A percentile compares a stretch with the other conserved stretches of the same genome.
Conservation (phyloP, 2,888 invertebrate genomes). For the Ceriagrion tenellum region DNA sequence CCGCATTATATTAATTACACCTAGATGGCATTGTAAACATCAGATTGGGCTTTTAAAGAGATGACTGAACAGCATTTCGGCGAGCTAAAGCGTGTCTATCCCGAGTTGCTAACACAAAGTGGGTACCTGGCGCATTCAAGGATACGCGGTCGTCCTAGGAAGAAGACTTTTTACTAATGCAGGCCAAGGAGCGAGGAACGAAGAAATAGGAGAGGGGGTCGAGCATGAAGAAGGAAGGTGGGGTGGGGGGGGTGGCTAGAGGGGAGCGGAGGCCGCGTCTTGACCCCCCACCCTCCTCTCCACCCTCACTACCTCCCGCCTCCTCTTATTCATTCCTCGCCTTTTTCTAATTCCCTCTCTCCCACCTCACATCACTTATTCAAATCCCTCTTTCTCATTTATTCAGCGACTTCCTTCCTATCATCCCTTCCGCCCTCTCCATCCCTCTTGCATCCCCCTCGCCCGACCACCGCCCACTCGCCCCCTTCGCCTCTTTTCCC, state of each 20-base stretch:
- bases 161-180: background rate
- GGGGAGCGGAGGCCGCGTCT: background rate
- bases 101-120: background rate
- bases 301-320: background rate
- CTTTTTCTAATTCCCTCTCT: constrained; percentile 66
- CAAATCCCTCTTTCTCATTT: constrained; percentile 60
- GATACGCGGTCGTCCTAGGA: background rate
- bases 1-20: too few species aligned
- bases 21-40: too few species aligned
- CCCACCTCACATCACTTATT: constrained; percentile 58
- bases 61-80: background rate
- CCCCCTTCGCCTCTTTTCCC: background rate
- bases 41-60: background rate
- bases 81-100: background rate
- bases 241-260: background rate
- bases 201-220: background rate
- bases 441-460: background rate
- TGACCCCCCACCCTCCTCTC: too few species aligned
- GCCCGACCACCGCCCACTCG: background rate
- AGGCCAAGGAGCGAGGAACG: background rate
- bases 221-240: too few species aligned
- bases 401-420: constrained; percentile 63
- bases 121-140: background rate
- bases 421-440: background rate
- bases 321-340: constrained; percentile 51